These are phyloP conservation scores for Monodelphis domestica DNA, from an alignment of 2,797 vertebrate genomes.

Conservation along the genomic window DNA sequence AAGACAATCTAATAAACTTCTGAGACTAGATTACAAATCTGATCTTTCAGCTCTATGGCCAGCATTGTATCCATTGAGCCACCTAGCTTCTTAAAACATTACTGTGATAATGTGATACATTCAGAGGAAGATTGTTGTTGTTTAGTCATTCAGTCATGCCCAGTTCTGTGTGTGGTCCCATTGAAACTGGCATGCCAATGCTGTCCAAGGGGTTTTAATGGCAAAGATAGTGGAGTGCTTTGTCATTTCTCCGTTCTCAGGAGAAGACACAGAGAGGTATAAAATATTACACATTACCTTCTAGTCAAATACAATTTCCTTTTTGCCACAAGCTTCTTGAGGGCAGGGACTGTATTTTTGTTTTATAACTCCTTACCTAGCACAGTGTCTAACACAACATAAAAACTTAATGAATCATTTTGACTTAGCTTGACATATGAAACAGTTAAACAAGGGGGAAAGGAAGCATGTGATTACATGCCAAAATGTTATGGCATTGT, in stretches of 20 bases:
- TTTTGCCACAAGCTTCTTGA: neutral
- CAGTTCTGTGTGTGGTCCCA: neutral
- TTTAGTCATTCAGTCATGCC: neutral
- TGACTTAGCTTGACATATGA: neutral
- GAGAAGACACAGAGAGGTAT: neutral
- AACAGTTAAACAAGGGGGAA: neutral
- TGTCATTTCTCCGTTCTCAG: neutral
- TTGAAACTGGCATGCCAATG: neutral
- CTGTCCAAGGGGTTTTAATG: neutral
- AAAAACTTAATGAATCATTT: neutral
- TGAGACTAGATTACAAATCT: neutral
- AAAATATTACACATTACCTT: neutral
- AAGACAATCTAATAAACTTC: neutral
- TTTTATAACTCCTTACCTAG: neutral
- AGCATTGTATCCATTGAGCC: neutral
- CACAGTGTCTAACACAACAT: neutral
- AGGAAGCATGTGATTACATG: neutral
- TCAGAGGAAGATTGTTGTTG: neutral
- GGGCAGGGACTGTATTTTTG: neutral
- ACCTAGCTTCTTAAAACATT: neutral
- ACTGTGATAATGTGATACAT: neutral
- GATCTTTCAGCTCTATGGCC: neutral
- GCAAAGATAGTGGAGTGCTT: neutral
- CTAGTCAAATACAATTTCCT: neutral
- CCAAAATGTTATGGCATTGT: conserved; percentile 6